A percentile compares a stretch with the other conserved stretches of the same genome.
phyloP scores from a whole-genome alignment of 2,888 invertebrate species.

The Drosophila gaucha region DNA sequence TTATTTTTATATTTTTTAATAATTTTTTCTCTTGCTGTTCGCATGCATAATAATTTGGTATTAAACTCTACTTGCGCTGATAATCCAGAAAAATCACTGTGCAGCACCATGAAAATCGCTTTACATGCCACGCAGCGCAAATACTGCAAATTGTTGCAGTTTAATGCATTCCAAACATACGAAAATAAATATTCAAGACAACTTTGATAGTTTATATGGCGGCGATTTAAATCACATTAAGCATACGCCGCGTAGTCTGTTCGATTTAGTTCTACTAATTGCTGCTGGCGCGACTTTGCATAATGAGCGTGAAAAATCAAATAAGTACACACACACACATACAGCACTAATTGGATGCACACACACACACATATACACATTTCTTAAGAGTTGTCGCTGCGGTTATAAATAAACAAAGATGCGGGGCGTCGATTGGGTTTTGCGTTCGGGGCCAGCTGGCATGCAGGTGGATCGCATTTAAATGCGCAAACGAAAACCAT shows the following conservation, averaged over 20 bases:
- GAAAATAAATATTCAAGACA: slow-evolving; percentile 45
- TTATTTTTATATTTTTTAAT: slow-evolving; percentile 7
- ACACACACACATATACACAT: slow-evolving; percentile 11
- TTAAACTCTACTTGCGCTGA: slow-evolving; percentile 63
- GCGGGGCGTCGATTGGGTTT: slow-evolving; percentile 59
- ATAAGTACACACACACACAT: slow-evolving; percentile 36
- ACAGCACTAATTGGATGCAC: slow-evolving; percentile 63
- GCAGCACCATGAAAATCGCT: slow-evolving; percentile 51
- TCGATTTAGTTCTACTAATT: slow-evolving; percentile 45
- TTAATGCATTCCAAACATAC: slow-evolving; percentile 28
- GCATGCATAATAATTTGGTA: slow-evolving; percentile 79
- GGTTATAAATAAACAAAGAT: slow-evolving; percentile 68
- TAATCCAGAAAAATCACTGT: slow-evolving; percentile 70
- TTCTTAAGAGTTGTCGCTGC: slow-evolving; percentile 50
- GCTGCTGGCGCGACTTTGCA: slow-evolving; percentile 48
- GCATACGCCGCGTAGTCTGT: slow-evolving; percentile 51
- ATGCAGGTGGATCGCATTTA: slow-evolving; percentile 74
- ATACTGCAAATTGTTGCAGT: slow-evolving; percentile 35
- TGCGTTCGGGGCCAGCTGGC: slow-evolving; percentile 39
- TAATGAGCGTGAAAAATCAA: slow-evolving; percentile 67
- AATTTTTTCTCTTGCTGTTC: slow-evolving; percentile 43
- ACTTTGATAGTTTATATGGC: no score
- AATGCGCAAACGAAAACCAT: slow-evolving; percentile 82
- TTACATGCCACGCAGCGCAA: slow-evolving; percentile 33
- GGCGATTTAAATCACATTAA: slow-evolving; percentile 25